These are phyloP conservation scores for Samia ricini DNA, from an alignment of 1,140 invertebrate genomes.

Conservation along the genomic window DNA sequence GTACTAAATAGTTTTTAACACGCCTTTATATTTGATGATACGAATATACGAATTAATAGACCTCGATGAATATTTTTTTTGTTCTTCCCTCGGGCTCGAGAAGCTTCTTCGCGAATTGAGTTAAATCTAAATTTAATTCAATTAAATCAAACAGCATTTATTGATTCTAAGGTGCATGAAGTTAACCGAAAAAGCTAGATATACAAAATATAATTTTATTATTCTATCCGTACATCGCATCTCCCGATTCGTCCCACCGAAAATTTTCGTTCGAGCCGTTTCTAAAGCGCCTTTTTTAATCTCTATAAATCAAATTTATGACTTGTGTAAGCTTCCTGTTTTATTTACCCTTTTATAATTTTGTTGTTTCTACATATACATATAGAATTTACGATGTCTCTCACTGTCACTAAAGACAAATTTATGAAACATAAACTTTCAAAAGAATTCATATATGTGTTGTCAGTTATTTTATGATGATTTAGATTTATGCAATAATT, in stretches of 20 bases:
- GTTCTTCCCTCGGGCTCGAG: no score
- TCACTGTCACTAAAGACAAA: background rate
- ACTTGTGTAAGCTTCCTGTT: slow-evolving; percentile 77
- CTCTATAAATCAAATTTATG: slow-evolving; percentile 78
- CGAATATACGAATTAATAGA: no score
- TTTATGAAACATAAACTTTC: background rate
- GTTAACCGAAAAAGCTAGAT: background rate
- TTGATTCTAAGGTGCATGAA: no score
- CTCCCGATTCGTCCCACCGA: slow-evolving; percentile 73
- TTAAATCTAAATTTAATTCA: no score
- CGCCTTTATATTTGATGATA: no score
- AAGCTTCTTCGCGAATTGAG: no score
- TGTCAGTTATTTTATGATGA: no score
- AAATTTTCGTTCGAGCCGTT: slow-evolving; percentile 76
- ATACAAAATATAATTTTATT: slow-evolving; percentile 9
- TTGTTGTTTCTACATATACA: slow-evolving; percentile 43
- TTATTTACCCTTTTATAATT: slow-evolving; percentile 77
- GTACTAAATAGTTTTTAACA: no score
- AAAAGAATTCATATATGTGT: no score
- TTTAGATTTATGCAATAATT: no score
- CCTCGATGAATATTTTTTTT: no score
- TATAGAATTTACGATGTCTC: slow-evolving; percentile 5
- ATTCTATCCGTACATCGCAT: slow-evolving; percentile 54
- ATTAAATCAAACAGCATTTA: no score
- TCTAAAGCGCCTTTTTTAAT: slow-evolving; percentile 78